phyloP scores from a whole-genome alignment of 2,113 vertebrate species.

The Serranochromis macrocephalus region DNA sequence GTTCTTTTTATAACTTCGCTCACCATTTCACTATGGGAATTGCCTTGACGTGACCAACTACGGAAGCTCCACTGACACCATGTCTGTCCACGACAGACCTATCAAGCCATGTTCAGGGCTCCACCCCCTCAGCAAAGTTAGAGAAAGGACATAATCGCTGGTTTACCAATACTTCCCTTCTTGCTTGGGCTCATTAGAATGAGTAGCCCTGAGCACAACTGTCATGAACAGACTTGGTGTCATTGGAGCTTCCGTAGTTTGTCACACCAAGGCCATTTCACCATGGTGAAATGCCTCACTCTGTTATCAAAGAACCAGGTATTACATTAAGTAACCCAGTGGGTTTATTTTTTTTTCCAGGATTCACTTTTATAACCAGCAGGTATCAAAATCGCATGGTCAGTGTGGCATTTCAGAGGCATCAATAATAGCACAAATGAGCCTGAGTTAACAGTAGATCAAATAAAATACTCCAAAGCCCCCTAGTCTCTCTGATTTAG shows the following conservation, averaged over 20 bases:
- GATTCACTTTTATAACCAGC: not conserved
- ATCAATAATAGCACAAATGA: not conserved
- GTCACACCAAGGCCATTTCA: not conserved
- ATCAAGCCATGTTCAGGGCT: not conserved
- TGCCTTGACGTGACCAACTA: not conserved
- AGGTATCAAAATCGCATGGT: not conserved
- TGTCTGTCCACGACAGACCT: not conserved
- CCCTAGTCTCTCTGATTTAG: not conserved
- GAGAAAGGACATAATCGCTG: not conserved
- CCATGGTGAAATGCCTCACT: not conserved
- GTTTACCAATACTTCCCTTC: not conserved
- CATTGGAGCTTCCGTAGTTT: not conserved
- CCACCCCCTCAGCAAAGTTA: not conserved
- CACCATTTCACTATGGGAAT: not conserved
- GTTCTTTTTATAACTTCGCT: not conserved
- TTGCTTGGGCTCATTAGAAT: not conserved
- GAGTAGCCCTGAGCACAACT: not conserved
- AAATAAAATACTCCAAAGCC: not conserved
- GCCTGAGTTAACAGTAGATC: not conserved
- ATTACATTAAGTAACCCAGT: not conserved
- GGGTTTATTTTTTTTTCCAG: fast-evolving
- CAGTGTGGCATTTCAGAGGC: not conserved
- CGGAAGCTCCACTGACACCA: not conserved
- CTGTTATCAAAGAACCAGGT: not conserved
- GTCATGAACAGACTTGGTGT: not conserved